phyloP scores from a whole-genome alignment of 2,113 vertebrate species.

The Ursus arctos region DNA sequence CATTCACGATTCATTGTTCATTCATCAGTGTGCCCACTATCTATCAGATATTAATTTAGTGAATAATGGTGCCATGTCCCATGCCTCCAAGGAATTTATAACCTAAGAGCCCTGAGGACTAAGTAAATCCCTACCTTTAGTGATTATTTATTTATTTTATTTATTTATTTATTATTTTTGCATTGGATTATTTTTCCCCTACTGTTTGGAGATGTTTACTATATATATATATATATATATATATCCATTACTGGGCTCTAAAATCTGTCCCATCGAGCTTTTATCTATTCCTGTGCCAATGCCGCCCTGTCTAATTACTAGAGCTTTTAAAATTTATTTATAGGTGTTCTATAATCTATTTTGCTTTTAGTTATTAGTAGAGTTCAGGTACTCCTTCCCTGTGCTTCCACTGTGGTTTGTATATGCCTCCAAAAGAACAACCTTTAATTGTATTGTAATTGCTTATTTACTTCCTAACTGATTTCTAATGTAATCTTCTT shows the following conservation, averaged over 20 bases:
- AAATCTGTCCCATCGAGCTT: not conserved
- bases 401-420: not conserved
- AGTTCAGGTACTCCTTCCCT: not conserved
- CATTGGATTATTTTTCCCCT: not conserved
- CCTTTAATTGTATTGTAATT: not conserved
- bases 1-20: not conserved
- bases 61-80: not conserved
- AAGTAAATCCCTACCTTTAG: not conserved
- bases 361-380: constrained; percentile 2
- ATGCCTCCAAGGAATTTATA: not conserved
- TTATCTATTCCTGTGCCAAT: not conserved
- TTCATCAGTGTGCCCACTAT: not conserved
- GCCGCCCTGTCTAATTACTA: not conserved
- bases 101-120: not conserved
- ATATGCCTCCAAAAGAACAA: not conserved
- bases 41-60: not conserved
- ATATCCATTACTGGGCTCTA: not conserved
- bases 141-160: not conserved
- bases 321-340: not conserved
- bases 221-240: not conserved
- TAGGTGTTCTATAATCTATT: not conserved
- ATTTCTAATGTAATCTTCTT: not conserved
- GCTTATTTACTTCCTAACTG: not conserved
- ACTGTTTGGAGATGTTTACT: not conserved
- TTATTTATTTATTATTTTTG: not conserved